Base-by-base conservation (phyloP, 2,797 vertebrate species). In the Hylomyscus alleni region DNA sequence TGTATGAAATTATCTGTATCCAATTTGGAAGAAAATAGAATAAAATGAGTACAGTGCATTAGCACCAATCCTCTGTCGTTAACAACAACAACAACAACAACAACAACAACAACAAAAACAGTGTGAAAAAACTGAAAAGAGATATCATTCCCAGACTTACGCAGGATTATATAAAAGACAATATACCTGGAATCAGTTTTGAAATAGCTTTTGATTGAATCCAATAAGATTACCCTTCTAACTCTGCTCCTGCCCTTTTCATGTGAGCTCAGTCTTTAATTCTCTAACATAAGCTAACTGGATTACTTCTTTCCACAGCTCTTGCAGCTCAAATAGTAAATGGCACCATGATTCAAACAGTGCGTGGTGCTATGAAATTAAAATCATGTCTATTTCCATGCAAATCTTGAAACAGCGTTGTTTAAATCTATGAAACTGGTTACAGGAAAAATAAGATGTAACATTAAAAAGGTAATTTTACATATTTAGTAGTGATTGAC, bases 121-220 rank as follows among this genome's bases (percentile, higher is more conserved):
- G n/a, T n/a, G n/a, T n/a, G n/a, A 83, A 26, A 69, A 19, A 31
- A 31, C 31, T 65, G 37, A 58, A 34, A 52, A 88, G 7, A 52
- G 26, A 15, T 6, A 10, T 14, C 75, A 88, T 69, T 90, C 37
- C 62, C 76, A 94, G 20, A 34, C 24, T 12, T 56, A 5, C 44
- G n/a, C n/a, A 47, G 3, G 11, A 84, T 52, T 47, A 47, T 2
- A 62, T 17, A 65, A 34, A 15, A 84, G 26, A 5, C 3, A 84
- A 86, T 75, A 37, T 80, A 58, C 76, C 81, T 89, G 1, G 47
- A 52, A 94, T n/a, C 1, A 17, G 84, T 82, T 87, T 69, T 85
- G 29, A 95, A 92, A 94, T 69, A 37, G 29, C 50, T 67, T 89
- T 37, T 90, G n/a, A 62, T 44, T 29, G 72, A 81, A 58, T 75